Base-by-base conservation (phyloP, 2,797 vertebrate genomes). In the Crenichthys baileyi region DNA sequence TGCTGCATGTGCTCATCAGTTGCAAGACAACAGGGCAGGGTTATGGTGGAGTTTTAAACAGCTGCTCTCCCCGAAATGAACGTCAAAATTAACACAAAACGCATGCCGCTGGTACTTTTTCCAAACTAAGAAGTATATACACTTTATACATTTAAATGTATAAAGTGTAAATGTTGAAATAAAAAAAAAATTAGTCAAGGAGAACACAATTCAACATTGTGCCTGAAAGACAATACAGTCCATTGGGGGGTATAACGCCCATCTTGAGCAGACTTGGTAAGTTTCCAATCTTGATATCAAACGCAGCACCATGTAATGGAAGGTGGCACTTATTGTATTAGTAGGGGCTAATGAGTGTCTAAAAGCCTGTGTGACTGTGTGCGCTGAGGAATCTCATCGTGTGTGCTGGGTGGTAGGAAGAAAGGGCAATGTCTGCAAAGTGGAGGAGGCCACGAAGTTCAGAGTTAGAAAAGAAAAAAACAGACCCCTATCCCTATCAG, bases 251-350 rank as follows among this genome's bases (percentile, higher is more conserved):
- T 26, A 79, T 53, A 20, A 78, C 86, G 76, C 90, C 65, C 41
- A 46, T 93, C 94, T 90, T 92, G 90, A 87, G 88, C 79, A 93
- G 92, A 93, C 92, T 94, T 94, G 93, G 94, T 93, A 73, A 76
- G 79, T 92, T 93, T 93, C 93, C 94, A 94, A 93, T 95, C 93
- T 89, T 92, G 91, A 93, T 91, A 91, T 94, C 92, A 88, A 85
- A 60, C 77, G 76, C 88, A 26, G 83, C 85, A 95, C 91, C 93
- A 90, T 95, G 94, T 93, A 95, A 95, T 95, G 90, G 88, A 91
- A 90, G 93, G 88, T 92, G 94, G 93, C 95, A 95, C 95, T 95
- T 94, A 95, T 96, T 96, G 94, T 96, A 95, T 94, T 93, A 94
- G 93, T 60, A 90, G 79, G 87, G 53, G 88, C 91, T 96, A 96